A percentile compares a stretch with the other conserved stretches of the same genome.
Evolutionary conservation across 2,797 vertebrate genomes (phyloP).

Genomic region (Anabas testudineus): DNA sequence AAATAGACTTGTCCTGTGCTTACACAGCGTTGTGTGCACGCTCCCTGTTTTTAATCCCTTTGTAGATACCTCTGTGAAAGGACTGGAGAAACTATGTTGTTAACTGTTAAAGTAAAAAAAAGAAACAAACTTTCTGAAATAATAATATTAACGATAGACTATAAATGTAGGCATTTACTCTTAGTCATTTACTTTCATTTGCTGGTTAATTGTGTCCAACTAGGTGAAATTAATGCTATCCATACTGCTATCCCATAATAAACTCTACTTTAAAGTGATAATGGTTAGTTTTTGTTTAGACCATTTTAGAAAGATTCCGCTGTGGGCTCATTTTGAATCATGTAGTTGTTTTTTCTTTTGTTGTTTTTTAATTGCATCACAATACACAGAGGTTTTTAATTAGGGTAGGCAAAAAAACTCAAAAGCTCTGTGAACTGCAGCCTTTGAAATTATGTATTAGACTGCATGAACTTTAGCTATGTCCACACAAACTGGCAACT

Average conservation of each 20-base stretch:
- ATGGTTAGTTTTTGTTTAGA: too few species aligned
- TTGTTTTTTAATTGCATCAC: not conserved
- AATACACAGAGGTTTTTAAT: not conserved
- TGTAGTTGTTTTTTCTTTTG: not conserved
- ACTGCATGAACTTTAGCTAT: too few species aligned
- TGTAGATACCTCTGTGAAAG: not conserved
- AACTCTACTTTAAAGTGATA: not conserved
- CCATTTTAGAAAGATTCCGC: too few species aligned
- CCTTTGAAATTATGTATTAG: too few species aligned
- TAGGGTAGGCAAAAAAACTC: not conserved
- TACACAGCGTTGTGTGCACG: conserved; percentile 42
- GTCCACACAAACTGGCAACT: too few species aligned
- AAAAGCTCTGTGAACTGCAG: not conserved
- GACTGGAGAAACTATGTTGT: not conserved
- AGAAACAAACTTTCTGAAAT: not conserved
- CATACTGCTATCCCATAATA: not conserved
- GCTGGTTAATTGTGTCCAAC: not conserved
- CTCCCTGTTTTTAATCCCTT: not conserved
- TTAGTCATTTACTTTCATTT: too few species aligned
- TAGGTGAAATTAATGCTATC: not conserved
- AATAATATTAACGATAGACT: not conserved
- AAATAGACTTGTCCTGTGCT: conserved; percentile 41
- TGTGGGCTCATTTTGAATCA: too few species aligned
- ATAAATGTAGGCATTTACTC: not conserved
- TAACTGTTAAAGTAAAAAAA: not conserved